Evolutionary conservation across 2,113 vertebrate species (phyloP).

Genomic region (Hypomesus transpacificus): DNA sequence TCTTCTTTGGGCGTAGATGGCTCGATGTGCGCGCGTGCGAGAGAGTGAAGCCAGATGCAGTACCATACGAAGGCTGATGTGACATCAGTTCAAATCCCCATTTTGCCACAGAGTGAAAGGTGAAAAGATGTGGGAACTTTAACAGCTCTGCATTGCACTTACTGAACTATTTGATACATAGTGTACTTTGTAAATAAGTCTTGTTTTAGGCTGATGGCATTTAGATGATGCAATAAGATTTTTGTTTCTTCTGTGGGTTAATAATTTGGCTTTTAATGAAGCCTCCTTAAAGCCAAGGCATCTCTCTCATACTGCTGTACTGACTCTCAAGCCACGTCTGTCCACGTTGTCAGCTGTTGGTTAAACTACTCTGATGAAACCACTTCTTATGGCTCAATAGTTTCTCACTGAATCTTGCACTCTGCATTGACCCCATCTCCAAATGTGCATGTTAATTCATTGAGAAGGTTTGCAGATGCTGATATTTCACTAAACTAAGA

Average conservation of each 20-base stretch:
- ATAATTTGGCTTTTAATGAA: conserved; percentile 28
- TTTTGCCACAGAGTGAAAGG: conserved; percentile 18
- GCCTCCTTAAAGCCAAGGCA: conserved; percentile 60
- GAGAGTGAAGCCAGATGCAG: not conserved
- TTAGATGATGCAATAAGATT: conserved; percentile 72
- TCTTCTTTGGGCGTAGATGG: conserved; percentile 7
- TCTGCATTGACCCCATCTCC: conserved; percentile 8
- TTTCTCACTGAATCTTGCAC: conserved; percentile 24
- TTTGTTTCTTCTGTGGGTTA: conserved; percentile 43
- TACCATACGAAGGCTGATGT: not conserved
- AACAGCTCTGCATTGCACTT: conserved; percentile 66
- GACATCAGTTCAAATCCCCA: not conserved
- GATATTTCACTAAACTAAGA: no score
- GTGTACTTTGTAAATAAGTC: conserved; percentile 56
- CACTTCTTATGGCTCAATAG: conserved; percentile 21
- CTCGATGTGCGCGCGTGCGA: conserved; percentile 16
- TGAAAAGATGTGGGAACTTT: conserved; percentile 42
- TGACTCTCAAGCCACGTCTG: conserved; percentile 39
- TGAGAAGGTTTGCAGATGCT: conserved; percentile 9
- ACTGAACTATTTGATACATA: conserved; percentile 63
- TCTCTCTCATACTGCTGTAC: conserved; percentile 60
- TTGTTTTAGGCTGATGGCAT: conserved; percentile 62
- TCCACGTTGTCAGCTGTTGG: conserved; percentile 1
- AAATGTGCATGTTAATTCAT: conserved; percentile 30
- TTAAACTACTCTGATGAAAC: conserved; percentile 14